Base-by-base conservation (phyloP, 2,113 vertebrate genomes). In the Oenanthe melanoleuca region DNA sequence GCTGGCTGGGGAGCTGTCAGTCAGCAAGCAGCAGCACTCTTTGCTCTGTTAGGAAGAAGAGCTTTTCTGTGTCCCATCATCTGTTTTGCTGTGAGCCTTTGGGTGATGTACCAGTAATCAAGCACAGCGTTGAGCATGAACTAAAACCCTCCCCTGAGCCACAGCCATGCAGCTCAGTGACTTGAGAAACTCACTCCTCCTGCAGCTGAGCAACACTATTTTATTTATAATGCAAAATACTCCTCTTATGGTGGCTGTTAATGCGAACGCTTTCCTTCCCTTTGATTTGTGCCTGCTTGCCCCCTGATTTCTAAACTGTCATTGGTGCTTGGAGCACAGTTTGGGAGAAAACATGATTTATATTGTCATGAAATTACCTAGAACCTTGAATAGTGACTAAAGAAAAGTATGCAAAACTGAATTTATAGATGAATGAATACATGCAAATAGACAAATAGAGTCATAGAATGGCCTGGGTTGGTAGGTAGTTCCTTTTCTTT, bases 1-100 rank as follows among this genome's bases (percentile, higher is more conserved):
- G 89, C 93, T 95, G 86, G 33, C 88, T 92, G 75, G 82, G 82
- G 72, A 83, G 81, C 88, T 91, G 86, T 92, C 95, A 96, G 88
- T 96, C 89, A 86, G 72, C 50, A 72, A 70, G 83, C 57, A 56
- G 71, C 50, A 77, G 80, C 52, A 78, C 64, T 71, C 20, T 65
- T 60, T 57, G 50, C 50, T 2, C 45, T 42, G 72, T 16, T 80
- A 29, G 29, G 67, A 72, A 90, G 90, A 67, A 57, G 73, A 92
- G 61, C 34, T 92, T 93, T 85, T 66, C 50, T 80, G 18, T 80
- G 70, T 82, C 66, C 50, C 44, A 20, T 93, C 78, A 59, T 88
- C 71, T 80, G 64, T 83, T 95, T 91, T 77, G 40, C 70, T 73
- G 55, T 44, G 93, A 89, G 80, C 47, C 85, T 82, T 79, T 84